Percentiles rank a stretch among this genome's conserved stretches.
These are phyloP conservation scores for Microctonus aethiopoides DNA, from an alignment of 2,888 invertebrate genomes.

Conservation along the genomic window DNA sequence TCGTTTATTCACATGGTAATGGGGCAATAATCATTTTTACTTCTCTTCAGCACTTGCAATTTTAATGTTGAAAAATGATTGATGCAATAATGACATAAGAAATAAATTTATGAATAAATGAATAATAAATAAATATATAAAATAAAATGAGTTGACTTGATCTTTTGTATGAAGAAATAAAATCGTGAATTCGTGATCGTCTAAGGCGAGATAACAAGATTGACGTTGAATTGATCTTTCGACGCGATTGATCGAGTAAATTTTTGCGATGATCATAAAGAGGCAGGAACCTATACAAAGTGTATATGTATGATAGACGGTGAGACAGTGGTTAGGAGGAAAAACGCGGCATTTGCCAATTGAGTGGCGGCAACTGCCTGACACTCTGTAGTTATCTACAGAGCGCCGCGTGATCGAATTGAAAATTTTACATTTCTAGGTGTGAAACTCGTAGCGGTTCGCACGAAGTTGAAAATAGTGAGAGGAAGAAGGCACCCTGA, in stretches of 20 bases:
- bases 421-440: constrained; percentile 37
- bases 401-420: constrained; percentile 34
- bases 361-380: constrained; percentile 20
- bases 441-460: constrained; percentile 36
- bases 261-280: constrained; percentile 33
- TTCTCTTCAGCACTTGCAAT: background rate
- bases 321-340: background rate
- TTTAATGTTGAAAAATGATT: background rate
- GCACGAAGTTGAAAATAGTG: constrained; percentile 30
- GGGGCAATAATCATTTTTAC: background rate
- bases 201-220: constrained; percentile 32
- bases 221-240: constrained; percentile 19
- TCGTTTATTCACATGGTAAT: constrained; percentile 1
- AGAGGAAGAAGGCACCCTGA: constrained; percentile 33
- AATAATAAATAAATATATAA: constrained; percentile 38
- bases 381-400: constrained; percentile 36
- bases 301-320: background rate
- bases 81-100: constrained; percentile 16
- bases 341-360: constrained; percentile 9
- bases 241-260: constrained; percentile 21
- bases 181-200: constrained; percentile 30
- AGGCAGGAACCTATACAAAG: background rate
- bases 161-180: background rate
- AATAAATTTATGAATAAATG: background rate
- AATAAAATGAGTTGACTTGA: background rate